Conservation (phyloP, 53 echinoderm and acorn worm species). For the Holothuria leucospilota region DNA sequence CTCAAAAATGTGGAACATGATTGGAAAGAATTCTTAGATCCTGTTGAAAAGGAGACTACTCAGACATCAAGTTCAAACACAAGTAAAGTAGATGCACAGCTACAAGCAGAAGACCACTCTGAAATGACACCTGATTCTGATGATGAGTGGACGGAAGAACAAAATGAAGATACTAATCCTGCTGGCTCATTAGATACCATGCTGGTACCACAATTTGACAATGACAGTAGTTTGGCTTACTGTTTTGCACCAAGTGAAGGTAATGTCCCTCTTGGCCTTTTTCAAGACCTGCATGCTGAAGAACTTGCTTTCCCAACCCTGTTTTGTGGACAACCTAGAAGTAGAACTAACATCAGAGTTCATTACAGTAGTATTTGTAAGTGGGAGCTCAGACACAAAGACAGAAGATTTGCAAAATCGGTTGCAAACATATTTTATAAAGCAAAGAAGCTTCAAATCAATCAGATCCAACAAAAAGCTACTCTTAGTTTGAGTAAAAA, state of each 20-base stretch:
- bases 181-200: slow-evolving; percentile 47
- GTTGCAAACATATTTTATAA: background rate
- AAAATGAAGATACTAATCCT: slow-evolving; percentile 20
- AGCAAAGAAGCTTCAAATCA: background rate
- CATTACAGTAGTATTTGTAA: no score
- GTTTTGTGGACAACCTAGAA: no score
- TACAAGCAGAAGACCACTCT: background rate
- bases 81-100: background rate
- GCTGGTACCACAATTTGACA: slow-evolving; percentile 2
- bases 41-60: background rate
- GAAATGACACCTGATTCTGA: slow-evolving; percentile 39
- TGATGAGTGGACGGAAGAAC: slow-evolving; percentile 53
- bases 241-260: slow-evolving; percentile 36
- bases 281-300: slow-evolving; percentile 50
- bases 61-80: no score
- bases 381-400: no score
- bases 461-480: background rate
- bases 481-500: no score
- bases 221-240: background rate
- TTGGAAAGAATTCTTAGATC: slow-evolving; percentile 9
- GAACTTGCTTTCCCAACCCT: background rate
- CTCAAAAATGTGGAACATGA: background rate
- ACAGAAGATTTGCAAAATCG: no score
- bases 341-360: no score
- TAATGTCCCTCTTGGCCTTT: slow-evolving; percentile 9